These are phyloP conservation scores for Piaya cayana DNA, from an alignment of 2,113 vertebrate species.

Conservation along the genomic window DNA sequence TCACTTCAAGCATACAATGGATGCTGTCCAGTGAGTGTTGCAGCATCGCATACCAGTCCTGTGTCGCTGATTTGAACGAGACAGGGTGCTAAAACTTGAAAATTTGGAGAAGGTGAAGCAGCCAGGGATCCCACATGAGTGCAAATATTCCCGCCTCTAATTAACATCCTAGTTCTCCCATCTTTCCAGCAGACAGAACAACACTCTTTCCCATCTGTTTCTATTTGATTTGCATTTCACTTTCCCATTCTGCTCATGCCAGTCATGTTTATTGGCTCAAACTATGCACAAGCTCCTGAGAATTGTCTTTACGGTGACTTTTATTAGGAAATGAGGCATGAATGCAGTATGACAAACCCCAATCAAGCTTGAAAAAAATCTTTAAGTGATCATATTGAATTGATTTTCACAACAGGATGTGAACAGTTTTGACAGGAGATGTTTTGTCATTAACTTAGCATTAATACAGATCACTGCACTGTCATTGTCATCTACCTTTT, in stretches of 20 bases:
- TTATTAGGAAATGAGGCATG: slow-evolving; percentile 19
- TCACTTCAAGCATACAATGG: rapidly evolving
- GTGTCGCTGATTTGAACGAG: rapidly evolving
- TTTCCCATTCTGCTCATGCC: neutral
- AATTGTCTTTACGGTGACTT: neutral
- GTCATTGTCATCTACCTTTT: neutral
- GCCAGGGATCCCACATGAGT: neutral
- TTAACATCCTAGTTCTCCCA: neutral
- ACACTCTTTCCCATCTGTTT: neutral
- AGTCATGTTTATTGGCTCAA: neutral
- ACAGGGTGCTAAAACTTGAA: neutral
- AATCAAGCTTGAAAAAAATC: neutral
- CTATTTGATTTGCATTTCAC: neutral
- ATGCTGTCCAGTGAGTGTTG: no score
- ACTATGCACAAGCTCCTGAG: neutral
- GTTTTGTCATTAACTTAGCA: neutral
- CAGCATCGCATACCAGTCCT: rapidly evolving
- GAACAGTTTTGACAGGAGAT: neutral
- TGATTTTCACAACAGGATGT: neutral
- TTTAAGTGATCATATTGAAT: neutral
- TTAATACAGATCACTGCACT: slow-evolving; percentile 9
- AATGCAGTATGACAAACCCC: neutral
- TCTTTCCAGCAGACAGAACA: neutral
- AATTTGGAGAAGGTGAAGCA: neutral
- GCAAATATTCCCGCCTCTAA: neutral